phyloP scores from a whole-genome alignment of 2,888 invertebrate genomes.

The Heliconius cydno region DNA sequence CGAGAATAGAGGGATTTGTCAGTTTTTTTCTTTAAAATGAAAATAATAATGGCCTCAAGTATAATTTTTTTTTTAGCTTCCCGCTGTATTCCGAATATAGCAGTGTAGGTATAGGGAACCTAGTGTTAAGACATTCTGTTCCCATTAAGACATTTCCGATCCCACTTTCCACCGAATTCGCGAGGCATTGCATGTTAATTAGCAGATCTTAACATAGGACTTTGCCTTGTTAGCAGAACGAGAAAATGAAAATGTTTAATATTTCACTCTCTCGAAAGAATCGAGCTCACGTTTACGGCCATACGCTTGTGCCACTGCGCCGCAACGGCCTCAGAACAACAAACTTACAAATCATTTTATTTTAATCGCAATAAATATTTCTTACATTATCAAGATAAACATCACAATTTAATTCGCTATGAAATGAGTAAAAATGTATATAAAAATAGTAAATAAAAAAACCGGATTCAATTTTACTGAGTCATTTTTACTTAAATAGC shows the following conservation, averaged over 20 bases:
- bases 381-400: constrained; percentile 13
- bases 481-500: constrained; percentile 8
- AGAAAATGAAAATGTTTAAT: neutral
- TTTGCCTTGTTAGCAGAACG: neutral
- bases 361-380: neutral
- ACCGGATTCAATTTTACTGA: neutral
- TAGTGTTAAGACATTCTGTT: too few relatives aligned
- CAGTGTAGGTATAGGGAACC: too few relatives aligned
- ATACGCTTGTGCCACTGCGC: neutral
- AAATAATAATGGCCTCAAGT: too few relatives aligned
- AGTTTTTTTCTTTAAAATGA: too few relatives aligned
- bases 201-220: neutral
- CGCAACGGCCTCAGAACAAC: neutral
- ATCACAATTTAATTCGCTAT: constrained; percentile 8
- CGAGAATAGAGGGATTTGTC: too few relatives aligned
- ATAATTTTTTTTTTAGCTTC: too few relatives aligned
- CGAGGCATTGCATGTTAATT: neutral
- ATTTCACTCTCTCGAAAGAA: neutral
- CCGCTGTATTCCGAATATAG: too few relatives aligned
- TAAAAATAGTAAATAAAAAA: neutral
- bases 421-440: neutral
- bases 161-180: neutral
- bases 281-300: neutral
- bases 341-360: neutral
- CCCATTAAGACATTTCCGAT: too few relatives aligned